These are phyloP conservation scores for Drosophila longiperda DNA, from an alignment of 2,888 invertebrate species.

Conservation along the genomic window DNA sequence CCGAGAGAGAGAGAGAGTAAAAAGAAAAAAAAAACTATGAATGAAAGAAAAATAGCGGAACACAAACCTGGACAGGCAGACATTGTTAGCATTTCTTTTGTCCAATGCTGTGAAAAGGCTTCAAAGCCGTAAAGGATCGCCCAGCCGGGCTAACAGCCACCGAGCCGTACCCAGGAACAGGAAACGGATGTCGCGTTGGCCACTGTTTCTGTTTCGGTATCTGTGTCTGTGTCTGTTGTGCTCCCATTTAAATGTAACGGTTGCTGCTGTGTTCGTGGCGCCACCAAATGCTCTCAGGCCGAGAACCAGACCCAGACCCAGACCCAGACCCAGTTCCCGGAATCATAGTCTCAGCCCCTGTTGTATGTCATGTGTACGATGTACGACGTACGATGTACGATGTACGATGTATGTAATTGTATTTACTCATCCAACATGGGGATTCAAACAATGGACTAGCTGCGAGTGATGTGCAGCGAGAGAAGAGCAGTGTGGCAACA, in stretches of 20 bases:
- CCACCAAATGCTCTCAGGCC: constrained; percentile 38
- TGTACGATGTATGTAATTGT: constrained; percentile 51
- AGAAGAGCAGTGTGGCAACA: constrained; percentile 2
- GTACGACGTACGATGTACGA: constrained; percentile 10
- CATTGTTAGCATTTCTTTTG: constrained; percentile 76
- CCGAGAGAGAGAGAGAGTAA: not conserved
- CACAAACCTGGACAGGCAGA: constrained; percentile 61
- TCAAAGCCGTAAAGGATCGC: constrained; percentile 64
- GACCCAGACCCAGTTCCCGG: constrained; percentile 18
- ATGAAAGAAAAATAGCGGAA: constrained; percentile 61
- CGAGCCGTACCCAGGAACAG: constrained; percentile 66
- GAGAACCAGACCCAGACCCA: constrained; percentile 10
- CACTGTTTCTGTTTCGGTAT: constrained; percentile 61
- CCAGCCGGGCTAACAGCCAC: constrained; percentile 34
- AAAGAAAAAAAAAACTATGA: constrained; percentile 13
- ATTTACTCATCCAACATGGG: constrained; percentile 20
- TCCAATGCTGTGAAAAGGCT: constrained; percentile 75
- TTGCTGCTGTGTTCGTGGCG: constrained; percentile 39
- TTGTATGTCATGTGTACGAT: constrained; percentile 11
- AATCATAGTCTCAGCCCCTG: constrained; percentile 9
- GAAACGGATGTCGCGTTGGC: constrained; percentile 79
- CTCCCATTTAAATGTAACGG: constrained; percentile 24
- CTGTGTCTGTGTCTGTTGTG: constrained; percentile 27
- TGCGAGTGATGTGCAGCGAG: constrained; percentile 12
- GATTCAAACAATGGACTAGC: constrained; percentile 33